Base-by-base conservation (phyloP, 2,888 invertebrate genomes). In the Tillus elongatus region DNA sequence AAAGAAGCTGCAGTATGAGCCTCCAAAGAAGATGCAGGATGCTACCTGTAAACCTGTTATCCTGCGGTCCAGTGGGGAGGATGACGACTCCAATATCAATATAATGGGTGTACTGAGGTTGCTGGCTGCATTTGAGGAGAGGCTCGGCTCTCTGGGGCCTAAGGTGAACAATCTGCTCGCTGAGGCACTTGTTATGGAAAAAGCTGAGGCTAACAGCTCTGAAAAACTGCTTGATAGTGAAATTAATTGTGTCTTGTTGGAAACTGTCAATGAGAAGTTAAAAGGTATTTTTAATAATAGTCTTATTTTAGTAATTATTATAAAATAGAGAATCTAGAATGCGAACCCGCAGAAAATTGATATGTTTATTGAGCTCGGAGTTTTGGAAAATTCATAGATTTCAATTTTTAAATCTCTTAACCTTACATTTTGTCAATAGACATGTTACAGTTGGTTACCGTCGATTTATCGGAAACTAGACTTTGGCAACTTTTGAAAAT, bases 221-320 rank as follows among this genome's bases (percentile, higher is more conserved):
- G 84, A 86, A 46, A 77, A 79, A 40, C 58, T 89, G 27, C 63
- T 88, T 1, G 72, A 75, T 35, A 80, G 80, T 42, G 85, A 87
- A 35, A 70, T 77, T 27, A 78, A 81, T 36, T 75, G 78, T 49
- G 83, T 85, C 1, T 68, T 88, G 45, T 76, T 90, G 44, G 88
- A 89, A 66, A 87, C 87, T 0, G 80, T 82, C 0, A 88, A 87
- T 51, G 89, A 89, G 62, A 89, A 89, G 62, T 66, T 90, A 31
- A 85, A 84, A 61, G 24, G n/a, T n/a, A n/a, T n/a, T n/a, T n/a
- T n/a, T n/a, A n/a, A n/a, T n/a, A n/a, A n/a, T n/a, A n/a, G n/a
- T n/a, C n/a, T n/a, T n/a, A n/a, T n/a, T n/a, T n/a, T n/a, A n/a
- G n/a, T n/a, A n/a, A n/a, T n/a, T n/a, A n/a, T n/a, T n/a, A n/a